Percentiles rank a stretch among this genome's conserved stretches.
Evolutionary conservation across 2,113 vertebrate species (phyloP).

Genomic region (Synchiropus splendidus): DNA sequence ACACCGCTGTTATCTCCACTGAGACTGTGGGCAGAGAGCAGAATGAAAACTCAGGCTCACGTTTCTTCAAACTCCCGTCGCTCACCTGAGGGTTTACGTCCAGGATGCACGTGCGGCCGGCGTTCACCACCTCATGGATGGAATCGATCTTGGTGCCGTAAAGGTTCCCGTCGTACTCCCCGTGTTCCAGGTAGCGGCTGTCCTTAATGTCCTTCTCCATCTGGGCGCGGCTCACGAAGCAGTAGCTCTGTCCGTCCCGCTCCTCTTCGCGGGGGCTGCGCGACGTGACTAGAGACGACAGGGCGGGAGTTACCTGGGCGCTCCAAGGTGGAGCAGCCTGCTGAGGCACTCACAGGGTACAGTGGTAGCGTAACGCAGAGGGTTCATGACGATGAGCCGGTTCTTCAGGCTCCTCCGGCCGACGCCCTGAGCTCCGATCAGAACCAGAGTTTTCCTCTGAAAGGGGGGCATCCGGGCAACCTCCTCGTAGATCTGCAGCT

Average conservation of each 20-base stretch:
- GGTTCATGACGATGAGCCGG: constrained; percentile 88
- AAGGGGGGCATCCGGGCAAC: constrained; percentile 96
- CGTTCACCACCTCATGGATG: constrained; percentile 86
- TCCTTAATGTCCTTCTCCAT: constrained; percentile 93
- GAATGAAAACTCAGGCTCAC: too few relatives aligned
- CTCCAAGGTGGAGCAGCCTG: not conserved
- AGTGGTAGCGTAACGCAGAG: constrained; percentile 86
- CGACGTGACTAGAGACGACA: constrained; percentile 77
- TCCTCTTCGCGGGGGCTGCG: constrained; percentile 88
- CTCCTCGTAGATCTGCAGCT: constrained; percentile 97
- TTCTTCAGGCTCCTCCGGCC: constrained; percentile 95
- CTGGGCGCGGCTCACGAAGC: constrained; percentile 81
- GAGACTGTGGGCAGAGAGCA: too few relatives aligned
- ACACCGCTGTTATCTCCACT: too few relatives aligned
- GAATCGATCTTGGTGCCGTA: constrained; percentile 98
- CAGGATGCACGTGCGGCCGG: constrained; percentile 89
- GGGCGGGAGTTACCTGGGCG: too few relatives aligned
- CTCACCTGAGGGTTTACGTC: constrained; percentile 94
- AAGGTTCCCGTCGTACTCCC: constrained; percentile 94
- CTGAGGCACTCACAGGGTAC: constrained; percentile 86
- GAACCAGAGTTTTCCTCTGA: constrained; percentile 91
- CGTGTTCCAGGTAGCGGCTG: constrained; percentile 89
- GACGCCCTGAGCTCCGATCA: constrained; percentile 96
- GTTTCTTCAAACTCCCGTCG: too few relatives aligned
- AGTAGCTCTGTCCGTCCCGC: constrained; percentile 86